Base-by-base conservation (phyloP, 2,888 invertebrate genomes). In the Amphipyra berbera region DNA sequence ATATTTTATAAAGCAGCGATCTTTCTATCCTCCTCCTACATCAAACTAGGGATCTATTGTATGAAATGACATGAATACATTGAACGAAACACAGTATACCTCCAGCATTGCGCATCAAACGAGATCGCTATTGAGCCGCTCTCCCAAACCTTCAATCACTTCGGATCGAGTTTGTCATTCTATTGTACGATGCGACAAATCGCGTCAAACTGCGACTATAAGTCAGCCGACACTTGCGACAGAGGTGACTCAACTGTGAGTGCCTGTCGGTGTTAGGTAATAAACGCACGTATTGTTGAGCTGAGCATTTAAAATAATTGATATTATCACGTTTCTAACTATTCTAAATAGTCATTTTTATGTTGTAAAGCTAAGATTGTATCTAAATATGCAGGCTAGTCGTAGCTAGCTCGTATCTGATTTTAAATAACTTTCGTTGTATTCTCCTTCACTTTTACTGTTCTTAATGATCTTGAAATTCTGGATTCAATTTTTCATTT, bases 311-410 rank as follows among this genome's bases (percentile, higher is more conserved):
- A 52, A 67, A 63, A 67, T 67, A 53, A 54, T 67, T 64, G 60
- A 69, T 57, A 68, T 66, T 50, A 68, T 68, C 78, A 78, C 68
- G 76, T 78, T 66, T 45, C n/a, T 56, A 65, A 61, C 68, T 58
- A 69, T 61, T 67, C 38, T 67, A 55, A 72, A 55, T 72, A 57
- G 44, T 21, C 9, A 27, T 35, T 50, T 55, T 67, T 61, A 63
- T 40, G 44, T 57, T 57, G 40, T 47, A 47, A 58, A 41, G 53
- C 61, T 53, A 12, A 58, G 68, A 72, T 63, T 33, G 6, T 57
- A 61, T 64, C 57, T 68, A 2, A 8, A 8, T 21, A 21, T 42
- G 61, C 67, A 61, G 55, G 67, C 47, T 48, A 66, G 50, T 47
- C n/a, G 54, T n/a, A n/a, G n/a, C n/a, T n/a, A n/a, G 30, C 14